phyloP scores from a whole-genome alignment of 2,888 invertebrate genomes.

The Epinotia nisella region DNA sequence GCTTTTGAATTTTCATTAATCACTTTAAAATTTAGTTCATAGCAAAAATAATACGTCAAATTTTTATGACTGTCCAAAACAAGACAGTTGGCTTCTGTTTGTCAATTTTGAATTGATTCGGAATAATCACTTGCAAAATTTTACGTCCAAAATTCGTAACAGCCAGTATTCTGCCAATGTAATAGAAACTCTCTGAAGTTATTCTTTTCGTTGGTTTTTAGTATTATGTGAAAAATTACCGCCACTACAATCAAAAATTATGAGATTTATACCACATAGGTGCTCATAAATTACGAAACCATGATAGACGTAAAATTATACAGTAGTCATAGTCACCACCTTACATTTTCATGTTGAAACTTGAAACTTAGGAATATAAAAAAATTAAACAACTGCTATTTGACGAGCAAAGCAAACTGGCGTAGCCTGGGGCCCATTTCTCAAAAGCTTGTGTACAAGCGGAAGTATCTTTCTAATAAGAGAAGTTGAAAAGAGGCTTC shows the following conservation, averaged over 20 bases:
- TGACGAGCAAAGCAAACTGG: too few species aligned
- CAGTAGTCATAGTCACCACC: too few species aligned
- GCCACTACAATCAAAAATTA: not conserved
- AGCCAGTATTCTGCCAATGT: slow-evolving; percentile 14
- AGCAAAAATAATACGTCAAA: slow-evolving; percentile 48
- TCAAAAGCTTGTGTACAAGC: too few species aligned
- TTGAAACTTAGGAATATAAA: too few species aligned
- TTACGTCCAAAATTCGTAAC: not conserved
- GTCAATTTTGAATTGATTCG: slow-evolving; percentile 54
- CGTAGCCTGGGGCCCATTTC: too few species aligned
- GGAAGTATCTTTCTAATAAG: too few species aligned
- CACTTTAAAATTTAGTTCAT: slow-evolving; percentile 53
- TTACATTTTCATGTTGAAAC: too few species aligned
- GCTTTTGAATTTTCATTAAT: slow-evolving; percentile 44
- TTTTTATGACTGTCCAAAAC: slow-evolving; percentile 51
- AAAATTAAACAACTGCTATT: too few species aligned
- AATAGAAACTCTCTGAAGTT: not conserved
- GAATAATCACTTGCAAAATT: not conserved
- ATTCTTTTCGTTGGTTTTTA: not conserved
- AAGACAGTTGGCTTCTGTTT: slow-evolving; percentile 45
- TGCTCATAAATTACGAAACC: not conserved
- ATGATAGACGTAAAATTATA: too few species aligned
- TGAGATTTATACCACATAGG: not conserved
- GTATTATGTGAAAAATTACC: not conserved
- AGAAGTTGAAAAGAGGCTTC: too few species aligned